A percentile compares a stretch with the other conserved stretches of the same genome.
These are phyloP conservation scores for Agrilus biguttatus DNA, from an alignment of 2,888 invertebrate species.

Conservation along the genomic window DNA sequence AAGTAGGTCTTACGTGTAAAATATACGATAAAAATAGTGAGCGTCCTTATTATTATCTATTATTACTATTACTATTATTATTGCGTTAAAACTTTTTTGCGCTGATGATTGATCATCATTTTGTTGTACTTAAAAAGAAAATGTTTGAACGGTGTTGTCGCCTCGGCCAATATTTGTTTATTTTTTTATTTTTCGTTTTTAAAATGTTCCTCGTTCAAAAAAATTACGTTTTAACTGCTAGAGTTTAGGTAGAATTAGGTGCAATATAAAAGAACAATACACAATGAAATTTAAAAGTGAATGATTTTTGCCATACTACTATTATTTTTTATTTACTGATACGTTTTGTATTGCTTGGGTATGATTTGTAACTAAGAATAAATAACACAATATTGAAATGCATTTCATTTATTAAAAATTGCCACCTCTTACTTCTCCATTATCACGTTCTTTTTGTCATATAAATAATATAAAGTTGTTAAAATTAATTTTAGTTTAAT, in stretches of 20 bases:
- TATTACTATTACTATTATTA: constrained; percentile 9
- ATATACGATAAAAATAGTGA: constrained; percentile 4
- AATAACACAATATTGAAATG: neutral
- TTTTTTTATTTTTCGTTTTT: constrained; percentile 21
- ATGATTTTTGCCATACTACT: constrained; percentile 34
- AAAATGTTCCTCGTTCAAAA: constrained; percentile 28
- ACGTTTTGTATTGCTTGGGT: constrained; percentile 34
- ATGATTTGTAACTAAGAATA: constrained; percentile 34
- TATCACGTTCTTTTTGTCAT: no score
- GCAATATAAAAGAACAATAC: constrained; percentile 28
- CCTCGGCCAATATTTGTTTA: neutral
- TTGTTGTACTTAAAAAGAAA: constrained; percentile 17
- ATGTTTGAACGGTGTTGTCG: constrained; percentile 3
- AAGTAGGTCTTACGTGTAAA: constrained; percentile 24
- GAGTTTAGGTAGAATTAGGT: constrained; percentile 30
- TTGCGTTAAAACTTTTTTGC: constrained; percentile 2
- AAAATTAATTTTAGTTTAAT: no score
- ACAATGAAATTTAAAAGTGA: constrained; percentile 26
- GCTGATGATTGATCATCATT: constrained; percentile 1
- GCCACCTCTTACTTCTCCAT: no score
- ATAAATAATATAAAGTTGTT: no score
- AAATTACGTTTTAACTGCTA: constrained; percentile 24
- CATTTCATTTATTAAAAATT: no score
- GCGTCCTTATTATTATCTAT: neutral
- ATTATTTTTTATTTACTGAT: constrained; percentile 26